Evolutionary conservation across 2,888 invertebrate genomes (phyloP).

Genomic region (Ichneumoninae sp.): DNA sequence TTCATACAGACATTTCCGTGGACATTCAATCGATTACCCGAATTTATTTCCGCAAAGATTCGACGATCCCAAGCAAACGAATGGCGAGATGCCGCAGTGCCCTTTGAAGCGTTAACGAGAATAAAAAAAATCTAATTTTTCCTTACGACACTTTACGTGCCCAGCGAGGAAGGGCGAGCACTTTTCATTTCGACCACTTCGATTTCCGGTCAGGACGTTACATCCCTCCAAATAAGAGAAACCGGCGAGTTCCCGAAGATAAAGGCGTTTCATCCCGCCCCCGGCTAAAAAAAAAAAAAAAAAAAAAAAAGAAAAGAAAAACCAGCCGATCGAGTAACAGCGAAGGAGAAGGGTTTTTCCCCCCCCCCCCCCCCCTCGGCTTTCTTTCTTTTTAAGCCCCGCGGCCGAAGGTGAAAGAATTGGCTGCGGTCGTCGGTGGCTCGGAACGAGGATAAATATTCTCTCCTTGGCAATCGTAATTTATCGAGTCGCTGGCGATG

Average conservation of each 20-base stretch:
- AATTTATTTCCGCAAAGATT: not conserved
- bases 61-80: not conserved
- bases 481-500: conserved; percentile 74
- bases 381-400: conserved; percentile 49
- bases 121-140: not conserved
- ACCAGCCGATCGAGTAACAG: not conserved
- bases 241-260: conserved; percentile 55
- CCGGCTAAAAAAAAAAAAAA: not conserved
- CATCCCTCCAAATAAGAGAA: conserved; percentile 54
- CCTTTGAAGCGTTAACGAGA: not conserved
- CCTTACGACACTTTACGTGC: not conserved
- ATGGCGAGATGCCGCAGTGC: not conserved
- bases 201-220: conserved; percentile 45
- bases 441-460: conserved; percentile 71
- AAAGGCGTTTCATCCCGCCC: conserved; percentile 59
- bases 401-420: conserved; percentile 67
- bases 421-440: conserved; percentile 71
- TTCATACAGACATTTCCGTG: no score
- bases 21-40: not conserved
- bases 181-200: conserved; percentile 36
- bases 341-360: conserved; percentile 37
- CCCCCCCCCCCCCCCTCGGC: not conserved
- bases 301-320: conserved; percentile 2
- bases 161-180: not conserved
- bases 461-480: conserved; percentile 72